Percentiles rank a stretch among this genome's conserved stretches.
Evolutionary conservation across 1,140 invertebrate genomes (phyloP).

Genomic region (Musca domestica): DNA sequence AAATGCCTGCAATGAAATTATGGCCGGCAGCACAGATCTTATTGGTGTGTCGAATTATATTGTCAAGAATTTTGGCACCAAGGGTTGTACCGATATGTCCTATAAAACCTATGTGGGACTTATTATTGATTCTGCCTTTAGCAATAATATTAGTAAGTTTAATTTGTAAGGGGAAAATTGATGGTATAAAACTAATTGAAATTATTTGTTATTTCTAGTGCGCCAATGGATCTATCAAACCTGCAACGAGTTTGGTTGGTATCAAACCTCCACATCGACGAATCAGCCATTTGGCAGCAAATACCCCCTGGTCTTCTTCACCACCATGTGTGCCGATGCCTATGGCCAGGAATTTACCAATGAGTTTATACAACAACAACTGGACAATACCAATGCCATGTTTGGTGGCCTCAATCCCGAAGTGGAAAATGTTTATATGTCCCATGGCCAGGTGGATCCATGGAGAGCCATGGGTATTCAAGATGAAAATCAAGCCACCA

Average conservation of each 20-base stretch:
- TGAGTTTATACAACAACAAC: slow-evolving; percentile 36
- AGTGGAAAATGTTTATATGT: slow-evolving; percentile 63
- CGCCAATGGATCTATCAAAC: slow-evolving; percentile 71
- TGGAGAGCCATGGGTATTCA: slow-evolving; percentile 64
- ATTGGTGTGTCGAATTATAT: slow-evolving; percentile 39
- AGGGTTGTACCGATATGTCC: slow-evolving; percentile 35
- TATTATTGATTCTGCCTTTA: slow-evolving; percentile 38
- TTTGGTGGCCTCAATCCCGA: slow-evolving; percentile 61
- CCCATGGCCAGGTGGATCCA: slow-evolving; percentile 66
- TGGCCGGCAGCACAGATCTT: slow-evolving; percentile 39
- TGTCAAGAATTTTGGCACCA: slow-evolving; percentile 30
- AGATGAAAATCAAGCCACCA: slow-evolving; percentile 35
- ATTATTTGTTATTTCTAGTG: slow-evolving; percentile 32
- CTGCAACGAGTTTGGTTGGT: slow-evolving; percentile 74
- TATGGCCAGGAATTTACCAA: slow-evolving; percentile 58
- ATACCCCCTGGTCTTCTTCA: slow-evolving; percentile 60
- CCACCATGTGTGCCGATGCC: slow-evolving; percentile 64
- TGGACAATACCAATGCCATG: slow-evolving; percentile 60
- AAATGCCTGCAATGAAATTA: slow-evolving; percentile 38
- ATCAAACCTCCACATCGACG: slow-evolving; percentile 62
- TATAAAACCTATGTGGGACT: slow-evolving; percentile 35
- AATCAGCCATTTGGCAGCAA: slow-evolving; percentile 64
- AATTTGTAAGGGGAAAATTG: not conserved
- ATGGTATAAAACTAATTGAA: not conserved
- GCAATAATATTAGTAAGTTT: slow-evolving; percentile 39